Evolutionary conservation across 2,888 invertebrate genomes (phyloP).

Genomic region (Plemyria rubiginata): DNA sequence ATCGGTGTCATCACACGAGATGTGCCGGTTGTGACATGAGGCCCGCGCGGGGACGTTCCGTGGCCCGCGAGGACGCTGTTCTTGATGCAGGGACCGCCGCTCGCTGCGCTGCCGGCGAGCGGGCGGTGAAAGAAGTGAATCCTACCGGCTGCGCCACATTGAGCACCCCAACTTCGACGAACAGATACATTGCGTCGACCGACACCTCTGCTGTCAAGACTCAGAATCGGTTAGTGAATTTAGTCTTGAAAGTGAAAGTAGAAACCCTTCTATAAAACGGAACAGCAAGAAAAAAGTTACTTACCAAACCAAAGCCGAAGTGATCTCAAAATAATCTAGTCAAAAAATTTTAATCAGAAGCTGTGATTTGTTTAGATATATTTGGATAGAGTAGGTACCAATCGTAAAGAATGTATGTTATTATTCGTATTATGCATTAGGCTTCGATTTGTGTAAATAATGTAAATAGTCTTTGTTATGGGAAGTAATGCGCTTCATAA

Average conservation of each 20-base stretch:
- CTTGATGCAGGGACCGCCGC: slow-evolving; percentile 77
- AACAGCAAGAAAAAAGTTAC: slow-evolving; percentile 71
- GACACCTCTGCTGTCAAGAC: slow-evolving; percentile 67
- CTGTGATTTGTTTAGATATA: slow-evolving; percentile 80
- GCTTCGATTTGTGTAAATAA: slow-evolving; percentile 37
- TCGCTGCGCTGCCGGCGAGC: slow-evolving; percentile 59
- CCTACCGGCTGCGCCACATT: slow-evolving; percentile 65
- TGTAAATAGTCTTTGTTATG: slow-evolving; percentile 35
- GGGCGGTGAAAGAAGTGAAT: slow-evolving; percentile 57
- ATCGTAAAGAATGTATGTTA: slow-evolving; percentile 30
- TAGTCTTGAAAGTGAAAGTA: slow-evolving; percentile 74
- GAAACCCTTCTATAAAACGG: slow-evolving; percentile 68
- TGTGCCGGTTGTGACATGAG: slow-evolving; percentile 88
- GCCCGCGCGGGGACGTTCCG: slow-evolving; percentile 76
- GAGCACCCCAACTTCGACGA: slow-evolving; percentile 68
- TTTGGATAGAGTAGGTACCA: slow-evolving; percentile 38
- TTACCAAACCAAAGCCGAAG: slow-evolving; percentile 74
- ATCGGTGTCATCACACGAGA: slow-evolving; percentile 87
- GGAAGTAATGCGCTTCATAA: slow-evolving; percentile 66
- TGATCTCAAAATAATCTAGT: slow-evolving; percentile 53
- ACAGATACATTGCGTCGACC: slow-evolving; percentile 65
- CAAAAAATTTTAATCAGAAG: slow-evolving; percentile 69
- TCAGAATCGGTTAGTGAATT: slow-evolving; percentile 75
- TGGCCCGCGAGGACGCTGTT: slow-evolving; percentile 67
- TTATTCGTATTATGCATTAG: slow-evolving; percentile 28